These are phyloP conservation scores for Xylota segnis DNA, from an alignment of 2,888 invertebrate genomes.

Conservation along the genomic window DNA sequence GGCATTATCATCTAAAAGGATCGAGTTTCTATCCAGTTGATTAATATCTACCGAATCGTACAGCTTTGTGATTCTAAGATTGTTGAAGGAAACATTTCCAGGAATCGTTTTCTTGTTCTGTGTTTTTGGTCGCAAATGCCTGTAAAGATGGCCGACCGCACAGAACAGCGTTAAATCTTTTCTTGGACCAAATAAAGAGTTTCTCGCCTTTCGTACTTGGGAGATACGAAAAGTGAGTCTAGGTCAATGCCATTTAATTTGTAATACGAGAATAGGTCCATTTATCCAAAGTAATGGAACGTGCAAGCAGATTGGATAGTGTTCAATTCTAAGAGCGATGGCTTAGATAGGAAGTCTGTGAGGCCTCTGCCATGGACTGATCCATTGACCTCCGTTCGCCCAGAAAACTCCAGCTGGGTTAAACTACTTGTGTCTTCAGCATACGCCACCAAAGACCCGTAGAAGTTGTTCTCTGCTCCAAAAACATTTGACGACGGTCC, in stretches of 20 bases:
- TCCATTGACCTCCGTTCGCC: conserved; percentile 85
- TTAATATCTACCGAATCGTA: conserved; percentile 84
- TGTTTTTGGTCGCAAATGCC: conserved; percentile 85
- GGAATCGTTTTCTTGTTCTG: conserved; percentile 84
- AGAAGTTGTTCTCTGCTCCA: conserved; percentile 85
- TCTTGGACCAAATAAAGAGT: conserved; percentile 84
- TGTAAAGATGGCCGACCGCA: conserved; percentile 83
- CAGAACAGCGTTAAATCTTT: conserved; percentile 84
- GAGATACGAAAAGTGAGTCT: conserved; percentile 84
- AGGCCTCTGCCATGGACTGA: conserved; percentile 84
- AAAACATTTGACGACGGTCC: conserved; percentile 81
- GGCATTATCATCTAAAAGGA: conserved; percentile 84
- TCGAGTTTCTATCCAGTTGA: conserved; percentile 83
- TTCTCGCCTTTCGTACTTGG: conserved; percentile 81
- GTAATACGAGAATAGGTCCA: conserved; percentile 85
- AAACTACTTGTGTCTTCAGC: conserved; percentile 82
- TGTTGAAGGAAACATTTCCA: conserved; percentile 84
- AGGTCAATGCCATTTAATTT: conserved; percentile 83
- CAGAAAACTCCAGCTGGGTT: conserved; percentile 85
- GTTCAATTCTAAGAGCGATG: conserved; percentile 84
- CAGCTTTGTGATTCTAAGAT: conserved; percentile 83
- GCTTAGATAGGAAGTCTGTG: conserved; percentile 84
- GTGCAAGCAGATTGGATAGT: conserved; percentile 84
- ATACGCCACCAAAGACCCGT: conserved; percentile 81
- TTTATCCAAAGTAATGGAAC: conserved; percentile 85